Base-by-base conservation (phyloP, 2,797 vertebrate species). In the Zalophus californianus region DNA sequence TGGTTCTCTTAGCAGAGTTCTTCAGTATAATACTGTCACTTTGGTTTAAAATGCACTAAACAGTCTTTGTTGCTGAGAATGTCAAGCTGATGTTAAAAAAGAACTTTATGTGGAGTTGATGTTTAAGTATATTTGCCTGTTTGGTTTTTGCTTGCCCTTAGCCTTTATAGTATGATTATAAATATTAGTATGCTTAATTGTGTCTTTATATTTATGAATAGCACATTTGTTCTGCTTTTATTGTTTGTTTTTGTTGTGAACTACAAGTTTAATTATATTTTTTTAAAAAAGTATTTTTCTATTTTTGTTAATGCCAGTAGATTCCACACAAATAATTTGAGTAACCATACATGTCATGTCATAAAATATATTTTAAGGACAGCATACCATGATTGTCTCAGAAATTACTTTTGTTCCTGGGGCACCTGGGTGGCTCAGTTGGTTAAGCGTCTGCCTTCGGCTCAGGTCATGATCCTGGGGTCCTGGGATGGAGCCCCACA, bases 181-280 rank as follows among this genome's bases (percentile, higher is more conserved):
- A 77, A 68, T 84, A 68, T 32, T 84, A 85, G 41, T 70, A 54
- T 84, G 64, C 35, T 35, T 95, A 79, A 41, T 86, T 73, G 2
- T 82, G 4, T 92, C 20, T 68, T 68, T 66, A 58, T 66, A 48
- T 75, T 82, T 96, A 62, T 54, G 68, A 80, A n/a, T 60, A 79
- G 38, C 41, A 79, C 14, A n/a, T 78, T 86, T 77, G 64, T 77
- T 66, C n/a, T 85, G 9, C 35, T 82, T 94, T 78, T 75, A 80
- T 88, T 95, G 12, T 94, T 78, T 91, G 20, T 90, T 80, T 92
- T 66, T 88, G 48, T 80, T 90, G 27, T 90, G 62, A 85, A 60
- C 38, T 38, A 38, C 38, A 38, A 38, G 38, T 38, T 77, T 78
- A 32, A 54, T 44, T 44, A 44, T 44, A 72, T 44, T 79, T 38